phyloP scores from a whole-genome alignment of 37 sponge, comb jelly and placozoan species.

The Beroe forskalii region DNA sequence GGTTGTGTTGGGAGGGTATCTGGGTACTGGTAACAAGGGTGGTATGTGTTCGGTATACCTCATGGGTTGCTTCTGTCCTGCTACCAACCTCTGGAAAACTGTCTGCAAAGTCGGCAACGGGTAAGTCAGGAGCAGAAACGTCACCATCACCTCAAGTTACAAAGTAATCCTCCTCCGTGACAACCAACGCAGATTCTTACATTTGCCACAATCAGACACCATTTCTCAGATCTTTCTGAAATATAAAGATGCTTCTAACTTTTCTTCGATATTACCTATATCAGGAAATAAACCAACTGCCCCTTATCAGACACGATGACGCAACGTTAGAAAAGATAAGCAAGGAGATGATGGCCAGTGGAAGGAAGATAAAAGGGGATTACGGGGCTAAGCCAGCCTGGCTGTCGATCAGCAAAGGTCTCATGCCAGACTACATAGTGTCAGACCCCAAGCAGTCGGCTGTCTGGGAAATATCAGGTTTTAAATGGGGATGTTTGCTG shows the following conservation, averaged over 20 bases:
- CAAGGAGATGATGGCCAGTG: conserved; percentile 68
- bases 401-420: conserved; percentile 74
- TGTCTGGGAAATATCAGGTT: conserved; percentile 58
- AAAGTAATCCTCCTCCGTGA: no score
- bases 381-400: conserved; percentile 82
- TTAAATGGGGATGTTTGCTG: no score
- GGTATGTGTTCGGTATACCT: conserved; percentile 97
- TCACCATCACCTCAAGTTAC: no score
- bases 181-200: no score
- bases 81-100: conserved; percentile 77
- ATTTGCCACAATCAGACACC: no score
- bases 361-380: conserved; percentile 70
- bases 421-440: conserved; percentile 88
- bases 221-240: no score
- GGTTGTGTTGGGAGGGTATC: conserved; percentile 93
- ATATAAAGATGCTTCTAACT: no score
- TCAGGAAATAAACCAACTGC: not conserved
- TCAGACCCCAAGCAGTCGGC: conserved; percentile 80
- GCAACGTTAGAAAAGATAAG: conserved; percentile 79
- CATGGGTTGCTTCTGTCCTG: conserved; percentile 90
- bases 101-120: conserved; percentile 98
- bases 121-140: conserved; percentile 11
- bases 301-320: conserved; percentile 77
- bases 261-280: no score
- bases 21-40: conserved; percentile 97